Evolutionary conservation across 1,140 invertebrate genomes (phyloP).

Genomic region (Calliopsis andreniformis): DNA sequence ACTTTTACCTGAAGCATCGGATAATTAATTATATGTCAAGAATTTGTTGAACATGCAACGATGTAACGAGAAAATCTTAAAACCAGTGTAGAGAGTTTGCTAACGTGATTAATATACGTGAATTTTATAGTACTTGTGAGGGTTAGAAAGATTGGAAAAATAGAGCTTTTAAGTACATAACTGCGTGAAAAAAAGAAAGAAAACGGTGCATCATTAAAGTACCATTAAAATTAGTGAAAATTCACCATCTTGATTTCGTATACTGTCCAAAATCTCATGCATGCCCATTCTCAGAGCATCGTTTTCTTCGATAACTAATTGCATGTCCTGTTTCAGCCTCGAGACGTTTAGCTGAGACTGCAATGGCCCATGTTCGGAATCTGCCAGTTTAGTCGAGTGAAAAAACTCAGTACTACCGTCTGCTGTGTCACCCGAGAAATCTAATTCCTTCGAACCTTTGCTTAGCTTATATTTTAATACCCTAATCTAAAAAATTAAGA

Average conservation of each 20-base stretch:
- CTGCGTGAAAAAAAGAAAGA: slow-evolving; percentile 5
- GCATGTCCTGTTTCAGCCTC: slow-evolving; percentile 79
- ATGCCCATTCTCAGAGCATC: slow-evolving; percentile 87
- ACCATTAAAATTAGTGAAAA: slow-evolving; percentile 69
- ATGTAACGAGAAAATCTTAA: background rate
- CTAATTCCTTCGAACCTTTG: slow-evolving; percentile 49
- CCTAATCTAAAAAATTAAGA: slow-evolving; percentile 62
- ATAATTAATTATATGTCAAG: background rate
- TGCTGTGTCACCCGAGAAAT: slow-evolving; percentile 17
- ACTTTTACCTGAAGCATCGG: slow-evolving; percentile 73
- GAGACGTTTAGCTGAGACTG: slow-evolving; percentile 54
- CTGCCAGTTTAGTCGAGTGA: slow-evolving; percentile 60
- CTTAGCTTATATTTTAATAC: slow-evolving; percentile 66
- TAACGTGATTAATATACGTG: slow-evolving; percentile 22
- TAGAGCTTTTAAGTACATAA: background rate
- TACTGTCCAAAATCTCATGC: slow-evolving; percentile 85
- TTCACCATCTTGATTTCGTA: slow-evolving; percentile 83
- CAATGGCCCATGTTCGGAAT: slow-evolving; percentile 45
- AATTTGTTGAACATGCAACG: background rate
- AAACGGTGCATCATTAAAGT: slow-evolving; percentile 60
- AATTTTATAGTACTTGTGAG: background rate
- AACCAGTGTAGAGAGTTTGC: too few relatives aligned
- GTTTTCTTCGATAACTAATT: slow-evolving; percentile 86
- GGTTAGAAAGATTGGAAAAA: background rate
- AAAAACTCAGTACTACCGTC: slow-evolving; percentile 54